phyloP scores from a whole-genome alignment of 2,888 invertebrate genomes.

The Leptopilina syphax region DNA sequence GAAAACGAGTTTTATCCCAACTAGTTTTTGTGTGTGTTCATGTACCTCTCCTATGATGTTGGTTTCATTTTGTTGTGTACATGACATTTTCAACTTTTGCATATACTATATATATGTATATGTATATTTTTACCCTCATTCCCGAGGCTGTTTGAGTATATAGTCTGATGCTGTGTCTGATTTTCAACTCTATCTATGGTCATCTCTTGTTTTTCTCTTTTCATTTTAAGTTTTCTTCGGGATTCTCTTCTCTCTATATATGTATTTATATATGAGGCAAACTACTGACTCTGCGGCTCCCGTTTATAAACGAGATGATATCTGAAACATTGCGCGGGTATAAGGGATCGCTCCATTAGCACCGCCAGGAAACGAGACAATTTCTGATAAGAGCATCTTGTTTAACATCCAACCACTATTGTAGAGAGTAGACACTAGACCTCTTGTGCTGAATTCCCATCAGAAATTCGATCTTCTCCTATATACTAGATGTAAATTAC shows the following conservation, averaged over 20 bases:
- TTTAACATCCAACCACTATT: conserved; percentile 50
- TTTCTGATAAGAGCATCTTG: conserved; percentile 62
- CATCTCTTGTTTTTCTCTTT: conserved; percentile 27
- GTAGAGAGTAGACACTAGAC: conserved; percentile 26
- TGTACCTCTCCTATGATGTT: neutral
- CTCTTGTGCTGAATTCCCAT: conserved; percentile 7
- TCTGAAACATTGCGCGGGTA: conserved; percentile 52
- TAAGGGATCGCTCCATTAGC: conserved; percentile 61
- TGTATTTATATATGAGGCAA: neutral
- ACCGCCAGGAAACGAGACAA: conserved; percentile 61
- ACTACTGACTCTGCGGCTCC: neutral
- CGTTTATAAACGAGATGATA: conserved; percentile 55
- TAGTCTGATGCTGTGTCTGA: neutral
- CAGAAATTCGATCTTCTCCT: neutral
- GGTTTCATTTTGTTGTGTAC: conserved; percentile 12
- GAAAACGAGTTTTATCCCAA: conserved; percentile 26
- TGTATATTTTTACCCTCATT: conserved; percentile 4
- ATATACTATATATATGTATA: neutral
- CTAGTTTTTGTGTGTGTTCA: neutral
- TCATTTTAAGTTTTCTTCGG: conserved; percentile 13
- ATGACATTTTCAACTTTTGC: neutral
- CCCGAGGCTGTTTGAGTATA: neutral
- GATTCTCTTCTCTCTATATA: neutral
- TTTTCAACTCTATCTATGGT: conserved; percentile 30
- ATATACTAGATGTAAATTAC: conserved; percentile 24